Evolutionary conservation across 2,113 vertebrate species (phyloP).

Genomic region (Semicossyphus pulcher): DNA sequence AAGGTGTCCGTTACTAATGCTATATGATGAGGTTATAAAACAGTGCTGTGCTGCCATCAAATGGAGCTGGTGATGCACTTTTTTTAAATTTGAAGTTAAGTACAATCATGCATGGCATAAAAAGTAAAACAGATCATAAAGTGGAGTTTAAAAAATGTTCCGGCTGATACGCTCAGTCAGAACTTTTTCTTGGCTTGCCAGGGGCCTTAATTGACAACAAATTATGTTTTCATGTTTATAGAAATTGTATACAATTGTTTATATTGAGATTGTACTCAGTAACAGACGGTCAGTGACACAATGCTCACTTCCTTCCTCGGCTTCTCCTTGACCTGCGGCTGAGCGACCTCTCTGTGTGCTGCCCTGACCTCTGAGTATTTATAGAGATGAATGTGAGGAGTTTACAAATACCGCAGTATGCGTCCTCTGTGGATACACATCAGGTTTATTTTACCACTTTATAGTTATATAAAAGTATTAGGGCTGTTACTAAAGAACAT

Average conservation of each 20-base stretch:
- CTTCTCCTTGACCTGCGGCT: constrained; percentile 26
- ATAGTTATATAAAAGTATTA: too few relatives aligned
- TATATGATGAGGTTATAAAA: neutral
- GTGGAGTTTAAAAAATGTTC: too few relatives aligned
- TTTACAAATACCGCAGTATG: neutral
- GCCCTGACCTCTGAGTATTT: constrained; percentile 34
- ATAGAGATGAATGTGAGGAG: constrained; percentile 18
- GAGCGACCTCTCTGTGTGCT: neutral
- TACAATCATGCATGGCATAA: too few relatives aligned
- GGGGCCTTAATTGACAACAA: too few relatives aligned
- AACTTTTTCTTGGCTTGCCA: too few relatives aligned
- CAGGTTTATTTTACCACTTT: neutral
- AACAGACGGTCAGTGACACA: constrained; percentile 36
- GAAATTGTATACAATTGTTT: too few relatives aligned
- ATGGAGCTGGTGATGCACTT: neutral
- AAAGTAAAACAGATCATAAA: too few relatives aligned
- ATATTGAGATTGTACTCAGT: too few relatives aligned
- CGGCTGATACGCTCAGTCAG: too few relatives aligned
- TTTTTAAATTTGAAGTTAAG: too few relatives aligned
- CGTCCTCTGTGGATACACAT: neutral
- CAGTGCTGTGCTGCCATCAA: neutral
- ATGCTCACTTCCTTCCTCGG: constrained; percentile 43
- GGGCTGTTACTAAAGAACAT: too few relatives aligned
- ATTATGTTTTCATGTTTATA: too few relatives aligned
- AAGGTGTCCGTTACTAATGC: neutral